Percentiles rank a stretch among this genome's conserved stretches.
phyloP scores from a whole-genome alignment of 2,888 invertebrate genomes.

The Andrena trimmerana region DNA sequence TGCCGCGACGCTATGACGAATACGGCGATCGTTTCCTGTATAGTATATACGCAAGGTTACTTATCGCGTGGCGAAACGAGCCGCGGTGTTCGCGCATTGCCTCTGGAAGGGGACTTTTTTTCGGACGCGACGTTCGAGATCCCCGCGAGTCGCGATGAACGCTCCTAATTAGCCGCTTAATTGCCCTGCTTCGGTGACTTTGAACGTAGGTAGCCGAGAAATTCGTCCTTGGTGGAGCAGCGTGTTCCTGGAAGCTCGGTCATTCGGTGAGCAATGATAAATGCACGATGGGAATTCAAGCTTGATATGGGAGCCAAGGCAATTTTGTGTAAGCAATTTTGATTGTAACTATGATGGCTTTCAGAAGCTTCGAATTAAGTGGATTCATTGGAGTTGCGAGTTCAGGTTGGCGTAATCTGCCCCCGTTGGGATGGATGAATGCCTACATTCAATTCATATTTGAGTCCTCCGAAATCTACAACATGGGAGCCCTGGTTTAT shows the following conservation, averaged over 20 bases:
- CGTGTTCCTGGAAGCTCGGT: conserved; percentile 17
- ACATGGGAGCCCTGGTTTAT: no score
- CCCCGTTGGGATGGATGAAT: no score
- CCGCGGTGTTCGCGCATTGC: neutral
- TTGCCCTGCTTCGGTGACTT: conserved; percentile 45
- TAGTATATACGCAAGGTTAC: conserved; percentile 63
- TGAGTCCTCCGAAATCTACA: no score
- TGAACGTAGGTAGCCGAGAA: conserved; percentile 12
- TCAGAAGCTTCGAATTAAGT: no score
- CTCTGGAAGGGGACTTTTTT: conserved; percentile 28
- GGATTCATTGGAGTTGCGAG: no score
- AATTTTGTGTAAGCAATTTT: no score
- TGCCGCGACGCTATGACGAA: conserved; percentile 70
- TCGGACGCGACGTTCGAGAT: conserved; percentile 29
- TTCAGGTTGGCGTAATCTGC: no score
- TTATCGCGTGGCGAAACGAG: conserved; percentile 67
- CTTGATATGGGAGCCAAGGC: no score
- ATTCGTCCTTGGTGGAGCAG: conserved; percentile 33
- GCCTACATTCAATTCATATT: no score
- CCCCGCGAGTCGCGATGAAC: conserved; percentile 36
- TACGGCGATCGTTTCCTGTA: conserved; percentile 77
- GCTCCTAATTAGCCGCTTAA: conserved; percentile 56
- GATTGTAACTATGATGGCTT: no score
- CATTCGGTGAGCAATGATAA: no score
- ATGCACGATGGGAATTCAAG: no score